Percentiles rank a stretch among this genome's conserved stretches.
phyloP scores from a whole-genome alignment of 2,113 vertebrate species.

The Ia io region DNA sequence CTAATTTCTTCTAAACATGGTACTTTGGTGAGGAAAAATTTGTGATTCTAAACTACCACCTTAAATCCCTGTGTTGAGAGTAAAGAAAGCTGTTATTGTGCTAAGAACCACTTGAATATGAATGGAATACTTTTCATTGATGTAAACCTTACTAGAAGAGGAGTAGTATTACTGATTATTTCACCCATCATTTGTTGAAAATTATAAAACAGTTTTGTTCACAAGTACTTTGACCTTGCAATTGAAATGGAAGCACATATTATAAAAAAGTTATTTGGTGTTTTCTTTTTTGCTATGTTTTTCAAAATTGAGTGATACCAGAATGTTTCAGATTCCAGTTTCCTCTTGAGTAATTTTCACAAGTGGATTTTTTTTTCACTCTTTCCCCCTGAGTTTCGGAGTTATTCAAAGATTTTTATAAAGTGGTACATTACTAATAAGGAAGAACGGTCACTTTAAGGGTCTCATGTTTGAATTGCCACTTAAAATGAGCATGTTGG shows the following conservation, averaged over 20 bases:
- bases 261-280: neutral
- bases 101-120: neutral
- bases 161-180: neutral
- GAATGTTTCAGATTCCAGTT: neutral
- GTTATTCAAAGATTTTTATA: neutral
- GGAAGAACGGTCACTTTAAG: neutral
- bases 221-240: neutral
- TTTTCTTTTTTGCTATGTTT: constrained; percentile 20
- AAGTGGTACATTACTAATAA: neutral
- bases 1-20: neutral
- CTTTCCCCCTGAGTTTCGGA: neutral
- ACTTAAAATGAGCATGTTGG: neutral
- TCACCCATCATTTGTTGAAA: neutral
- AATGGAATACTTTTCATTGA: neutral
- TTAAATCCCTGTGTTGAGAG: neutral
- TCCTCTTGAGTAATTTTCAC: neutral
- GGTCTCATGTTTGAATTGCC: neutral
- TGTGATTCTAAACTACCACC: neutral
- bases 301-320: neutral
- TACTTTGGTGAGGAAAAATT: constrained; percentile 8
- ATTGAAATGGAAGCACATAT: neutral
- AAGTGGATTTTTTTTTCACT: neutral
- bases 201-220: constrained; percentile 3
- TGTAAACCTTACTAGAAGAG: neutral
- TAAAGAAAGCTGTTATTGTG: neutral